phyloP scores from a whole-genome alignment of 2,797 vertebrate genomes.

The Microctenopoma lineatum region DNA sequence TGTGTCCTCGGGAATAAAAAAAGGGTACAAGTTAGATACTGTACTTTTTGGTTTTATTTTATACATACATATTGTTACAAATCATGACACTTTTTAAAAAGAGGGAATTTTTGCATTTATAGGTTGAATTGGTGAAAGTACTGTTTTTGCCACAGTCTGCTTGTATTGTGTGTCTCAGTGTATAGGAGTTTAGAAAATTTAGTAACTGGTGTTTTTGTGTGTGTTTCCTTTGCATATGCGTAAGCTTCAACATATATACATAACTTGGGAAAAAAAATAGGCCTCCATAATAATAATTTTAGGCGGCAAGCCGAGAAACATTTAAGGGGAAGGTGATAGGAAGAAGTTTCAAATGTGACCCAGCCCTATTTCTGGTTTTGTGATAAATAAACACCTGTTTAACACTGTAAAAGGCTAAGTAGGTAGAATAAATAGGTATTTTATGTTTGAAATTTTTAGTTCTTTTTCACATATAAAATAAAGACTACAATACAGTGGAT shows the following conservation, averaged over 20 bases:
- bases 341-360: background rate
- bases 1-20: background rate
- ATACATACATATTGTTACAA: background rate
- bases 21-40: background rate
- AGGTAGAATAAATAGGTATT: slow-evolving; percentile 4
- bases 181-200: no score
- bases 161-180: background rate
- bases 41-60: background rate
- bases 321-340: background rate
- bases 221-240: no score
- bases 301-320: no score
- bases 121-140: background rate
- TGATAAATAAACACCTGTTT: background rate
- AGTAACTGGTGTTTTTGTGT: no score
- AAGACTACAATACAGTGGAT: slow-evolving; percentile 13
- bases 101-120: background rate
- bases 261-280: no score
- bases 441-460: slow-evolving; percentile 17
- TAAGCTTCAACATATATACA: no score
- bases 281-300: no score
- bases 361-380: background rate
- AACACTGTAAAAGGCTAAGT: background rate
- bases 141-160: background rate
- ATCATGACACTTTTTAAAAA: background rate
- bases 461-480: slow-evolving; percentile 41